Evolutionary conservation across 37 sponge, comb jelly and placozoan genomes (phyloP).

Genomic region (Eunapius fragilis): DNA sequence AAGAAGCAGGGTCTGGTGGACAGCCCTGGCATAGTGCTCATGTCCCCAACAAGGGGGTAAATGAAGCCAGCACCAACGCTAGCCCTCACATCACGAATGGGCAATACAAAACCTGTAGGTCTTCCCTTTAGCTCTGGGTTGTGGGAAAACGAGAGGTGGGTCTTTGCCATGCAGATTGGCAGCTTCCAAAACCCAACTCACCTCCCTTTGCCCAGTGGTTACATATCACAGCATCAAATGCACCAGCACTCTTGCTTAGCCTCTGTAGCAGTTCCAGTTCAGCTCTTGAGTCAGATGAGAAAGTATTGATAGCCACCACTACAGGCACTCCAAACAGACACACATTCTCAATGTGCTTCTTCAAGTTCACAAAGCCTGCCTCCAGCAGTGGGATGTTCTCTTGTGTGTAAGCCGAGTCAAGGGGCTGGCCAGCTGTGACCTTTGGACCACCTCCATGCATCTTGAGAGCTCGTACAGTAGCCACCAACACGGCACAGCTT

Average conservation of each 20-base stretch:
- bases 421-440: constrained; percentile 86
- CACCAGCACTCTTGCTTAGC: constrained; percentile 76
- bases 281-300: constrained; percentile 72
- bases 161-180: constrained; percentile 99
- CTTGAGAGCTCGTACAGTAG: constrained; percentile 95
- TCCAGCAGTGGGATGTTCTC: constrained; percentile 73
- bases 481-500: constrained; percentile 93
- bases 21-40: constrained; percentile 99
- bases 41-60: constrained; percentile 95
- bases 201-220: constrained; percentile 97
- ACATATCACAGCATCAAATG: constrained; percentile 87
- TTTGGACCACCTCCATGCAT: constrained; percentile 99
- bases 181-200: constrained; percentile 83
- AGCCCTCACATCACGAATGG: constrained; percentile 91
- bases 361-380: constrained; percentile 81
- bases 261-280: constrained; percentile 85
- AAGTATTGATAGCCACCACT: constrained; percentile 90
- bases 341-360: constrained; percentile 96
- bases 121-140: constrained; percentile 89
- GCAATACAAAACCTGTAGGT: constrained; percentile 92
- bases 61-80: constrained; percentile 99
- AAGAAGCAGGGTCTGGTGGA: constrained; percentile 96
- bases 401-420: constrained; percentile 78
- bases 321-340: constrained; percentile 90
- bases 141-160: constrained; percentile 97